Evolutionary conservation across 2,797 vertebrate species (phyloP).

Genomic region (Distichodus sexfasciatus): DNA sequence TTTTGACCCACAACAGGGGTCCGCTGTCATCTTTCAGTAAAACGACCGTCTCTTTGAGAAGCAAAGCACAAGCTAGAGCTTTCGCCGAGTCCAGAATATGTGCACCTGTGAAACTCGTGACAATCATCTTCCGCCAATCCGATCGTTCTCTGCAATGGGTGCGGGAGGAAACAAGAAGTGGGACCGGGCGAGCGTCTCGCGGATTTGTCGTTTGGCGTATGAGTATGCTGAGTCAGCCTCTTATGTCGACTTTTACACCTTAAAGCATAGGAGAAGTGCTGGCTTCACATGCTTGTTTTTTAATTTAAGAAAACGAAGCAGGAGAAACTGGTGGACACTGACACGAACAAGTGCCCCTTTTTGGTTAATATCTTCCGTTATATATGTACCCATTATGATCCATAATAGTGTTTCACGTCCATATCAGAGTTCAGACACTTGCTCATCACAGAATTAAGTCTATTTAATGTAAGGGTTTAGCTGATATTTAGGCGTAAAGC

Average conservation of each 20-base stretch:
- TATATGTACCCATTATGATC: too few relatives aligned
- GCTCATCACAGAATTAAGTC: too few relatives aligned
- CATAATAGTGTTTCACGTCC: too few relatives aligned
- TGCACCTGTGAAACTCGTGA: conserved; percentile 34
- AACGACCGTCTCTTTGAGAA: conserved; percentile 25
- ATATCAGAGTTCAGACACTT: too few relatives aligned
- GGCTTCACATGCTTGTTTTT: conserved; percentile 1
- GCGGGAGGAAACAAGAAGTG: conserved; percentile 7
- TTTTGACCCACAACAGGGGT: conserved; percentile 6
- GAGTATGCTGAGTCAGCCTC: conserved; percentile 24
- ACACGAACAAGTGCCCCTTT: not conserved
- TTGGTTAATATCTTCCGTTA: too few relatives aligned
- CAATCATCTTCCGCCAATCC: conserved; percentile 33
- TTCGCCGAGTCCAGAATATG: conserved; percentile 5
- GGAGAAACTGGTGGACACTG: not conserved
- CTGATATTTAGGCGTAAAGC: too few relatives aligned
- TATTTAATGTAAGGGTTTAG: too few relatives aligned
- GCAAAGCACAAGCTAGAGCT: conserved; percentile 23
- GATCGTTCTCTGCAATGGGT: not conserved
- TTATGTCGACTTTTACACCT: conserved; percentile 17
- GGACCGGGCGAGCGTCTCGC: conserved; percentile 19
- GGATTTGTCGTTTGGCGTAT: conserved; percentile 25
- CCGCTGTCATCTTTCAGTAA: conserved; percentile 20
- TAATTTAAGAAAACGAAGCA: not conserved
- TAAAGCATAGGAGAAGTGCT: conserved; percentile 14